Evolutionary conservation across 1,140 invertebrate species (phyloP), one percentile per base, ranked within the genome.

Genomic region (Polyergus mexicanus): DNA sequence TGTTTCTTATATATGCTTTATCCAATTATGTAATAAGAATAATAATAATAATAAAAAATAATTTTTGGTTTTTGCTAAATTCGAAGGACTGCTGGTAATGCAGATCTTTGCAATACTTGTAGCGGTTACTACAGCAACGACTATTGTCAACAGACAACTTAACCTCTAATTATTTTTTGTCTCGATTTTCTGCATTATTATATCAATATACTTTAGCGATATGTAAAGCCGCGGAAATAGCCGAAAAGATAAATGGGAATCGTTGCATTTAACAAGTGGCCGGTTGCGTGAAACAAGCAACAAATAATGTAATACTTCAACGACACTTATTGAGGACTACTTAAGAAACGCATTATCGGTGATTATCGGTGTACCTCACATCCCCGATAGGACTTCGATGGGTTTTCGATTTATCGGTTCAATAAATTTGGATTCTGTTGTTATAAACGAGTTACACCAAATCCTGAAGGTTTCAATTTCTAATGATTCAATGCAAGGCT

Each of bases 341-440:
- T 95, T 80, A 88, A 93, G 44, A 78, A 88, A 44, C 85, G 58
- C 41, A 69, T 92, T 25, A 28, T 92, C 66, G 92, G 92, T 11
- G 92, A 69, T 92, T 25, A 28, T 92, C 66, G 92, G 92, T 11
- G 92, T 92, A 8, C 32, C 63, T 22, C 22, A 92, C 19, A 68
- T 94, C 32, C 71, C 92, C 10, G 76, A 86, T 32, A 81, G 65
- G 3, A 32, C 3, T 1, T 32, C 32, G 32, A 32, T 32, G 32
- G 32, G 32, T 32, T 3, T 4, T 32, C 32, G 32, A 32, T 32
- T 32, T 32, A 32, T 32, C 32, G 84, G 89, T 78, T 80, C 92
- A n/a, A 84, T 88, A 44, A 66, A 91, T 54, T 90, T 95, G 32
- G 92, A 95, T 86, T 90, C 92, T 28, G 44, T 87, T 7, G 44